Percentiles rank a stretch among this genome's conserved stretches.
phyloP scores from a whole-genome alignment of 2,888 invertebrate species.

The Nomada flava region DNA sequence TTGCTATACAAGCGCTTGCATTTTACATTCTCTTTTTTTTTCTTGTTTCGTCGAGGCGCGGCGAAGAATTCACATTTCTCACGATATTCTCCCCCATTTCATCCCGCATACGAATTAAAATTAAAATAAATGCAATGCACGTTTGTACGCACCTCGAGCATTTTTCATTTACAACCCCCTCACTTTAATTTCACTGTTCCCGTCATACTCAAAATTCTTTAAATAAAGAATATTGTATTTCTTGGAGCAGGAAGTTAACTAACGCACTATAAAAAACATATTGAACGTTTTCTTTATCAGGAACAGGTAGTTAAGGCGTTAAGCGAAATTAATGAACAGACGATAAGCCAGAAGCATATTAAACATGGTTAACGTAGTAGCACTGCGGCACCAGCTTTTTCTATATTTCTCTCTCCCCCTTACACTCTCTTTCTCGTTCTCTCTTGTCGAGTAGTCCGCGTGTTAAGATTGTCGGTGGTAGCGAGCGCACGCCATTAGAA shows the following conservation, averaged over 20 bases:
- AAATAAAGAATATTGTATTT: too few species aligned
- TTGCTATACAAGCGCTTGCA: not conserved
- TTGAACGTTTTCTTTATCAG: not conserved
- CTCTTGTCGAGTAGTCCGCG: constrained; percentile 3
- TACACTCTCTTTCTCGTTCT: not conserved
- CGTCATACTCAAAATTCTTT: too few species aligned
- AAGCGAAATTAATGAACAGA: constrained; percentile 11
- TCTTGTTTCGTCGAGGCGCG: constrained; percentile 15
- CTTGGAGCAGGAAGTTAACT: not conserved
- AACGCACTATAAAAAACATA: not conserved
- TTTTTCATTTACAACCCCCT: too few species aligned
- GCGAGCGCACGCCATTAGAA: constrained; percentile 47
- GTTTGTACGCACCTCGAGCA: too few species aligned
- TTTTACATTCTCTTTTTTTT: constrained; percentile 10
- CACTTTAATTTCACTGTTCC: too few species aligned
- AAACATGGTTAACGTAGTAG: constrained; percentile 12
- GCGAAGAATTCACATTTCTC: constrained; percentile 37
- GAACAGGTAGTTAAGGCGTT: not conserved
- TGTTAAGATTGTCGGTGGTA: constrained; percentile 40
- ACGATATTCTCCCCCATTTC: not conserved
- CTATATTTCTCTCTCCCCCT: too few species aligned
- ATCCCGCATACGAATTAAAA: too few species aligned
- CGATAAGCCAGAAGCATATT: constrained; percentile 7
- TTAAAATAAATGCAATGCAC: too few species aligned
- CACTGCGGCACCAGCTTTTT: not conserved